Conservation (phyloP, 2,888 invertebrate genomes). For the Quadroppia sp. region DNA sequence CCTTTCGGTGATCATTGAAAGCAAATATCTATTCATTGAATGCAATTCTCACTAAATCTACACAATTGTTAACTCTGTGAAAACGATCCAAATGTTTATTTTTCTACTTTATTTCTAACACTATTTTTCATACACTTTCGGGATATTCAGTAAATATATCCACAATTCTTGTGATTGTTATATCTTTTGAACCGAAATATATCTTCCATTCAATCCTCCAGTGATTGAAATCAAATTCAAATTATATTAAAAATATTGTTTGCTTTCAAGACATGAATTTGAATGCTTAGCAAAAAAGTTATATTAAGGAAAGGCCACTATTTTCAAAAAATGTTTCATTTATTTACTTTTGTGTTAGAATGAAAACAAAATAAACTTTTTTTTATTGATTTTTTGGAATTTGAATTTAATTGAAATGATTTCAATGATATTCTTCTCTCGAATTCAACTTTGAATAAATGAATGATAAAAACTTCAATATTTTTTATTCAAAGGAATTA, state of each 20-base stretch:
- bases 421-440: too few species aligned
- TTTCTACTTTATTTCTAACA: background rate
- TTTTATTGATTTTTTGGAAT: background rate
- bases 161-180: background rate
- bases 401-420: background rate
- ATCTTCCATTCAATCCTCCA: background rate
- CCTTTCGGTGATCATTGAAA: constrained; percentile 22
- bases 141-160: background rate
- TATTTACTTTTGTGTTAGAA: background rate
- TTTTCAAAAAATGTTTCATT: too few species aligned
- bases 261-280: background rate
- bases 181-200: constrained; percentile 14
- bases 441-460: too few species aligned
- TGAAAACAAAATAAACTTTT: background rate
- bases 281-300: background rate
- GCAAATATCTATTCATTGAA: constrained; percentile 13
- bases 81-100: constrained; percentile 21
- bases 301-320: background rate
- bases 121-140: background rate
- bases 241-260: background rate
- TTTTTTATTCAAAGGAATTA: too few species aligned
- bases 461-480: too few species aligned
- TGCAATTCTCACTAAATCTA: constrained; percentile 17
- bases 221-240: background rate
- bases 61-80: constrained; percentile 16